These are phyloP conservation scores for Plagodis dolabraria DNA, from an alignment of 2,888 invertebrate species.

Conservation along the genomic window DNA sequence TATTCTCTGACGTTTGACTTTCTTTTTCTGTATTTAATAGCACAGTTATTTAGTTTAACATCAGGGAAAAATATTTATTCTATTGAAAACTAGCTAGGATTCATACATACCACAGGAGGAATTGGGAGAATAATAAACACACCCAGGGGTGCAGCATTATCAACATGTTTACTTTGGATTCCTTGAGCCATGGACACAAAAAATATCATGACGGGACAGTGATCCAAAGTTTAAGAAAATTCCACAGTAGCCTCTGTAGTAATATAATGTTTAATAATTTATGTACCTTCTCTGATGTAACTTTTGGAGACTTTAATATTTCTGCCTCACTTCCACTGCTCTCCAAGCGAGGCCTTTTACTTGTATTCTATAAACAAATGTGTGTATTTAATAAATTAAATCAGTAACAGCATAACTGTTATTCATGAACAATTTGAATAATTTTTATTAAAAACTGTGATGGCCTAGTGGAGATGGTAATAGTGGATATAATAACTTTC, in stretches of 20 bases:
- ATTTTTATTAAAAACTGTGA: too few species aligned
- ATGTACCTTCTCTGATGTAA: slow-evolving; percentile 47
- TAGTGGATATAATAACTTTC: too few species aligned
- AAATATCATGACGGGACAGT: too few species aligned
- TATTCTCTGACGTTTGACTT: slow-evolving; percentile 67
- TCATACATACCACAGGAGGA: neutral
- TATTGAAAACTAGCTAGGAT: neutral
- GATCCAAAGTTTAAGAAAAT: too few species aligned
- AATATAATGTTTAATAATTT: neutral
- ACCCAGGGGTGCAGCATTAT: too few species aligned
- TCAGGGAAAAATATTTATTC: too few species aligned
- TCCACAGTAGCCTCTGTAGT: too few species aligned
- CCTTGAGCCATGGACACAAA: too few species aligned
- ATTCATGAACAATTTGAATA: slow-evolving; percentile 2
- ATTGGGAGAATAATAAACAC: too few species aligned
- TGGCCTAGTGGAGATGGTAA: too few species aligned
- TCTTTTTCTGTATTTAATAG: slow-evolving; percentile 55
- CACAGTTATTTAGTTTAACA: too few species aligned
- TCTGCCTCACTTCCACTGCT: slow-evolving; percentile 64
- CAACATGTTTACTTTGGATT: too few species aligned
- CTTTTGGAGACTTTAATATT: slow-evolving; percentile 36
- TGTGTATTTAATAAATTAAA: neutral
- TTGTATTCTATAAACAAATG: slow-evolving; percentile 48
- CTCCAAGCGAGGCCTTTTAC: slow-evolving; percentile 63
- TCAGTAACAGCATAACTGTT: neutral